Evolutionary conservation across 1,140 invertebrate species (phyloP), one percentile per base, ranked within the genome.

Genomic region (Drosophila sechellia): DNA sequence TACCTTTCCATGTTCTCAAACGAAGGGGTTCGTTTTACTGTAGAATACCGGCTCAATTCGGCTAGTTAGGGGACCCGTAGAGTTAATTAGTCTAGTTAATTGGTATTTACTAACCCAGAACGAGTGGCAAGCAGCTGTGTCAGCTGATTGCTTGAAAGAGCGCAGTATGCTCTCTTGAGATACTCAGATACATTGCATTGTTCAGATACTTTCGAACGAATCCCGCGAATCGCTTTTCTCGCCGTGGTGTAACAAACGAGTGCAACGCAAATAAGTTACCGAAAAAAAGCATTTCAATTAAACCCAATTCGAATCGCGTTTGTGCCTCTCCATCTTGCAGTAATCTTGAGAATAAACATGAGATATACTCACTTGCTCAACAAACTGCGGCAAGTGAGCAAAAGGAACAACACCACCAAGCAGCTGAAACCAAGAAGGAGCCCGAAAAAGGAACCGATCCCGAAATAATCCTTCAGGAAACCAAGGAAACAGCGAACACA

Each of bases 311-410:
- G 81, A 76, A 73, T 50, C 78, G 87, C 79, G 86, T 86, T 90
- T 79, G 81, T 79, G 68, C 50, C 11, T 52, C 77, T 77, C 69
- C 57, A 76, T 94, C 80, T 95, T 95, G 73, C 95, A 98, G 97
- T 95, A 96, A 95, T 91, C 94, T 98, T 92, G 96, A 98, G 94
- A 95, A 95, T 93, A 94, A 96, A 93, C 94, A 97, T 95, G 95
- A 97, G 93, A 95, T 98, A 86, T 96, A 97, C 92, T 97, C 96
- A 83, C 94, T 94, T 92, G 95, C 94, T 92, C 96, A 97, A 93
- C 89, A 92, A 77, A 87, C 91, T 79, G 83, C 84, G 70, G 85
- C 91, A 90, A 90, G 81, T 81, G 81, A 92, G 75, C 66, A 86
- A 85, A 74, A 84, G 60, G 58, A 90, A 72, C 64, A 58, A 15